Evolutionary conservation across 2,113 vertebrate genomes (phyloP).

Genomic region (Xenopus laevis): DNA sequence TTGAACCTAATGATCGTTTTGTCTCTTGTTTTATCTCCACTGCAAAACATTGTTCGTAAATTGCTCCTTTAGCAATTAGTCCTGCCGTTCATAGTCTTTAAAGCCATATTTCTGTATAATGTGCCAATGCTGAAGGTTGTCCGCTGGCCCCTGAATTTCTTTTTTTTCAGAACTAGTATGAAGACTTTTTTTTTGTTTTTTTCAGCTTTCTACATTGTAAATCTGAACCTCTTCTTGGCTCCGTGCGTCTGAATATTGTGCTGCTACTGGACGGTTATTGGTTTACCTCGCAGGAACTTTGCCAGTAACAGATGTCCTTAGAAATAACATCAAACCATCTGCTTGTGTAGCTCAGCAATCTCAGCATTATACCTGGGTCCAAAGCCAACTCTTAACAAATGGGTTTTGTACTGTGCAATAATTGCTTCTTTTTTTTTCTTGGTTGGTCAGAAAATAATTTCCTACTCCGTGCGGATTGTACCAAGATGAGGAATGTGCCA

Average conservation of each 20-base stretch:
- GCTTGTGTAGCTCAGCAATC: background rate
- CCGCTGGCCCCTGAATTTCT: background rate
- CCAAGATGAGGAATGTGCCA: conserved; percentile 47
- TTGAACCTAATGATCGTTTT: no score
- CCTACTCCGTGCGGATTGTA: conserved; percentile 56
- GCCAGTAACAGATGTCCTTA: conserved; percentile 20
- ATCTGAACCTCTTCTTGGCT: no score
- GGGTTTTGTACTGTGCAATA: conserved; percentile 64
- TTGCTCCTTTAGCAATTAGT: conserved; percentile 10
- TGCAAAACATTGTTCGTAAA: no score
- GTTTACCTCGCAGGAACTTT: conserved; percentile 37
- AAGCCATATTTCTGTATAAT: conserved; percentile 15
- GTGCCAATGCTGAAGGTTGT: background rate
- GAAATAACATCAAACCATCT: conserved; percentile 26
- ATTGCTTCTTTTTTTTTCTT: conserved; percentile 47
- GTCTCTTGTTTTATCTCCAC: no score
- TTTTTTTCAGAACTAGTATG: background rate
- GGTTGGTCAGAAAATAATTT: conserved; percentile 56
- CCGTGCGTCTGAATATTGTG: conserved; percentile 7
- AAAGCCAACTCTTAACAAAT: conserved; percentile 56
- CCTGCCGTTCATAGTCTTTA: conserved; percentile 10
- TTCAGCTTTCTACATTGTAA: no score
- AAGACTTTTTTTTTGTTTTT: background rate
- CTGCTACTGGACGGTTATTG: conserved; percentile 22
- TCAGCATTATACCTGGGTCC: conserved; percentile 52